These are phyloP conservation scores for Napeogenes sylphis DNA, from an alignment of 2,888 invertebrate genomes.

Conservation along the genomic window DNA sequence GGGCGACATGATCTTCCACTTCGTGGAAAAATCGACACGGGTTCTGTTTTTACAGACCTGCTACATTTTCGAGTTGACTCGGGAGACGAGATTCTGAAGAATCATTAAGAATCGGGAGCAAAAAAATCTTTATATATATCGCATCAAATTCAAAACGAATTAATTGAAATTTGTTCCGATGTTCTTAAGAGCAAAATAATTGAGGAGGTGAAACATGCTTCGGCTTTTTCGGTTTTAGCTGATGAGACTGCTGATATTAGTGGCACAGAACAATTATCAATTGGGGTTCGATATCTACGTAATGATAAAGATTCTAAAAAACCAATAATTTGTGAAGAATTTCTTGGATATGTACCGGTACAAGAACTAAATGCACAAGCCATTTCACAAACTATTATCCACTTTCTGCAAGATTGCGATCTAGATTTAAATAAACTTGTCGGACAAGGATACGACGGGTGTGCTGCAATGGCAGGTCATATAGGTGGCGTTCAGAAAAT, in stretches of 20 bases:
- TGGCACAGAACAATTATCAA: slow-evolving; percentile 5
- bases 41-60: slow-evolving; percentile 7
- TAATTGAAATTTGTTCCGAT: too few relatives aligned
- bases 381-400: slow-evolving; percentile 4
- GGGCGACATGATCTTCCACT: too few relatives aligned
- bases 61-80: background rate
- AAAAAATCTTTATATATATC: too few relatives aligned
- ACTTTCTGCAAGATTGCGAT: too few relatives aligned
- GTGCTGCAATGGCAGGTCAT: too few relatives aligned
- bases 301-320: slow-evolving; percentile 2
- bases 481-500: too few relatives aligned
- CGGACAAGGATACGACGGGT: too few relatives aligned
- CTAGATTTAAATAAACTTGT: too few relatives aligned
- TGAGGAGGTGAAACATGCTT: slow-evolving; percentile 5
- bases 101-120: too few relatives aligned
- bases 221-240: background rate
- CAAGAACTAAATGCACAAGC: background rate
- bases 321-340: slow-evolving; percentile 6
- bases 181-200: background rate
- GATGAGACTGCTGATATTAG: slow-evolving; percentile 7
- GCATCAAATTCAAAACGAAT: too few relatives aligned
- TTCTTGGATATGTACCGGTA: slow-evolving; percentile 3
- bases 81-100: too few relatives aligned
- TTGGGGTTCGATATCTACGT: slow-evolving; percentile 5
- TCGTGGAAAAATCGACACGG: background rate